Percentiles rank a stretch among this genome's conserved stretches.
Conservation (phyloP, 2,797 vertebrate species). For the Enteromius paludinosus region DNA sequence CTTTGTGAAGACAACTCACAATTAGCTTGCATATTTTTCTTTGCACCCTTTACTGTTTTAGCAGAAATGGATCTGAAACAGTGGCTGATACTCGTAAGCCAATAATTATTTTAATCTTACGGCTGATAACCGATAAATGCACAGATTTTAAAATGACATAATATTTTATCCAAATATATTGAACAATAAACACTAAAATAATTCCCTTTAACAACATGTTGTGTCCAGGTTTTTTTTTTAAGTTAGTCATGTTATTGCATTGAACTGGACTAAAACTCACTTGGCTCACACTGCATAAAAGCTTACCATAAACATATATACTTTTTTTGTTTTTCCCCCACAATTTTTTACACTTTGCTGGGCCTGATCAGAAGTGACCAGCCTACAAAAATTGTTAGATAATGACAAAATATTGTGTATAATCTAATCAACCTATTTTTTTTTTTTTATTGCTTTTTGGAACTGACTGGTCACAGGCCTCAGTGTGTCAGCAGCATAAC, state of each 20-base stretch:
- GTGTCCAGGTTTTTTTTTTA: not conserved
- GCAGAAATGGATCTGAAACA: not conserved
- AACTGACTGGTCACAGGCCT: too few relatives aligned
- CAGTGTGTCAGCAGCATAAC: too few relatives aligned
- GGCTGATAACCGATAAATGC: not conserved
- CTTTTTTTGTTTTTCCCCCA: too few relatives aligned
- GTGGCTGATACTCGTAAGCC: not conserved
- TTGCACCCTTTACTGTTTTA: not conserved
- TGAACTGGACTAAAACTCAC: not conserved
- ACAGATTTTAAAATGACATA: not conserved
- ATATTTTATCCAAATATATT: not conserved
- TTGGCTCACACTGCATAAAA: not conserved
- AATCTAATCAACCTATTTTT: too few relatives aligned
- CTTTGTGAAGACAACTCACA: not conserved
- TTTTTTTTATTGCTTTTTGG: too few relatives aligned
- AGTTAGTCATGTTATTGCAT: not conserved
- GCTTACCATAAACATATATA: not conserved
- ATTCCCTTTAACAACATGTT: not conserved
- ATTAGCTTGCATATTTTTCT: not conserved
- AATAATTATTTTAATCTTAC: not conserved
- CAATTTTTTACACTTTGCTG: too few relatives aligned
- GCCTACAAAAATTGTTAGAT: too few relatives aligned
- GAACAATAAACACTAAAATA: not conserved
- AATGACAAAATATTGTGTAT: too few relatives aligned
- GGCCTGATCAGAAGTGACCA: too few relatives aligned